phyloP scores from a whole-genome alignment of 2,888 invertebrate genomes.

The Pheosia gnoma region DNA sequence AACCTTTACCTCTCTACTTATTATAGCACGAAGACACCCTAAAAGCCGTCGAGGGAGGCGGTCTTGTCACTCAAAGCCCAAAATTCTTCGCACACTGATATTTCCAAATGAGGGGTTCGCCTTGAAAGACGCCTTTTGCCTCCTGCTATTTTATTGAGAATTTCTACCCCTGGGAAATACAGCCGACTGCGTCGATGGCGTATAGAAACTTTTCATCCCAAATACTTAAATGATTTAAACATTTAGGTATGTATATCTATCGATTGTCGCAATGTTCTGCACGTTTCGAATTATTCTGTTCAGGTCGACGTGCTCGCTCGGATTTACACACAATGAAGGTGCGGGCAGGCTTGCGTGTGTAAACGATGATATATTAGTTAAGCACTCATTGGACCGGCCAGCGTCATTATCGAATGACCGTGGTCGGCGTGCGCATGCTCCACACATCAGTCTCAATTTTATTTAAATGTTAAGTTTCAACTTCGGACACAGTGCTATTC shows the following conservation, averaged over 20 bases:
- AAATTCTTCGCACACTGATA: constrained; percentile 60
- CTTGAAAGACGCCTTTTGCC: constrained; percentile 51
- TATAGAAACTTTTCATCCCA: constrained; percentile 42
- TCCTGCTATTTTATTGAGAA: constrained; percentile 54
- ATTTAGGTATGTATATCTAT: constrained; percentile 30
- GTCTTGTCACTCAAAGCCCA: constrained; percentile 57
- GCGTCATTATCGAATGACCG: constrained; percentile 51
- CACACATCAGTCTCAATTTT: constrained; percentile 19
- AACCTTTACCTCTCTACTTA: constrained; percentile 11
- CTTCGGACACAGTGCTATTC: constrained; percentile 41
- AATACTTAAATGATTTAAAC: constrained; percentile 41
- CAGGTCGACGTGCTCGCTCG: constrained; percentile 60
- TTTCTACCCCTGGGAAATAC: constrained; percentile 53
- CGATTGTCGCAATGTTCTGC: constrained; percentile 38
- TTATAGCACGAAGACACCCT: constrained; percentile 29
- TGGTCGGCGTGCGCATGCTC: constrained; percentile 46
- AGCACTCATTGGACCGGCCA: constrained; percentile 49
- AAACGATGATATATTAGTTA: constrained; percentile 69
- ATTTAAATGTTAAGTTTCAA: constrained; percentile 51
- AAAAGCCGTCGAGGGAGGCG: constrained; percentile 52
- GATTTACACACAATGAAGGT: constrained; percentile 72
- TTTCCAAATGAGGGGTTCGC: constrained; percentile 55
- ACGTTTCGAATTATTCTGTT: constrained; percentile 61
- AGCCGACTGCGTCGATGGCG: constrained; percentile 44
- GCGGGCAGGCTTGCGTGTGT: constrained; percentile 62